phyloP scores from a whole-genome alignment of 1,140 invertebrate species.

The Papilio polyxenes region DNA sequence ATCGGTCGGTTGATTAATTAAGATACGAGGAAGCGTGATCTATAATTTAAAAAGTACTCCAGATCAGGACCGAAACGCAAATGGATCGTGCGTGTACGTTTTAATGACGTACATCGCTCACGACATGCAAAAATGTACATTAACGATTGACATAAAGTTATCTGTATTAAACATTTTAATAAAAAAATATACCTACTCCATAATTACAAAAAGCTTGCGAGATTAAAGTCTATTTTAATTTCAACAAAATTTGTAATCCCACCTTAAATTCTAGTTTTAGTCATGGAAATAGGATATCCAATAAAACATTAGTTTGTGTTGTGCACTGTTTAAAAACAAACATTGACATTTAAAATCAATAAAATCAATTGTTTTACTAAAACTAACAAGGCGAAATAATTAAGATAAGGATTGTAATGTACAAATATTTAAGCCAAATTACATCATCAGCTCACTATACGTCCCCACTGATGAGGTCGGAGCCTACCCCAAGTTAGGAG shows the following conservation, averaged over 20 bases:
- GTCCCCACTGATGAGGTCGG: no score
- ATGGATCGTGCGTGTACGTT: neutral
- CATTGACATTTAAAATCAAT: neutral
- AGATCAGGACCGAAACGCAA: neutral
- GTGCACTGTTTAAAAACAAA: neutral
- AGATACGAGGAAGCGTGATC: constrained; percentile 19
- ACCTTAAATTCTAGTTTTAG: neutral
- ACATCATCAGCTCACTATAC: no score
- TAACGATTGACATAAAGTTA: constrained; percentile 6
- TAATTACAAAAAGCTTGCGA: neutral
- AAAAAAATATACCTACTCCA: neutral
- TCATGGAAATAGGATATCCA: neutral
- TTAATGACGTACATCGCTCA: constrained; percentile 3
- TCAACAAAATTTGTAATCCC: no score
- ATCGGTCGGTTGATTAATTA: constrained; percentile 27
- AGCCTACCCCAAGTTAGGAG: no score
- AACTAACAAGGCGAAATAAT: neutral
- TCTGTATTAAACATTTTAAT: neutral
- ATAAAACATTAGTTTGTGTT: neutral
- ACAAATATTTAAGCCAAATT: constrained; percentile 12
- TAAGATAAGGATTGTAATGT: neutral
- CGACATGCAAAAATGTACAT: constrained; percentile 1
- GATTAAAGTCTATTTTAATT: no score
- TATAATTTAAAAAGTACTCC: constrained; percentile 19
- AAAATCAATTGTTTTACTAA: neutral